Conservation (phyloP, 2,888 invertebrate genomes). For the Aromia moschata region DNA sequence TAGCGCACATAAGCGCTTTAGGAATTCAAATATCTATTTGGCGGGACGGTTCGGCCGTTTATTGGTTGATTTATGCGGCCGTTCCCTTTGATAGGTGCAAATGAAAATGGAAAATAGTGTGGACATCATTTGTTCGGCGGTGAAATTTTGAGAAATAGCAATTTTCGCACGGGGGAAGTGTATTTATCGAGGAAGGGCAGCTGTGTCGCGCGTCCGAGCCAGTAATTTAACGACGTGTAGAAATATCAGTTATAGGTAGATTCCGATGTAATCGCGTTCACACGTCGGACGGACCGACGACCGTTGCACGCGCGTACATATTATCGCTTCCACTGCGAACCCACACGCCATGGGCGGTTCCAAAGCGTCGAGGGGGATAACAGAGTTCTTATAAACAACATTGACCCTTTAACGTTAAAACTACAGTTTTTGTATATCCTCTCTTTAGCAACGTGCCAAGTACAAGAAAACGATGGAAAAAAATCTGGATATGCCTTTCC, state of each 20-base stretch:
- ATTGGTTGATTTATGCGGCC: constrained; percentile 40
- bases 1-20: too few relatives aligned
- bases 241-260: constrained; percentile 41
- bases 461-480: too few relatives aligned
- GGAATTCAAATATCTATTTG: constrained; percentile 21
- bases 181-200: constrained; percentile 30
- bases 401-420: too few relatives aligned
- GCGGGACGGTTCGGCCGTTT: constrained; percentile 27
- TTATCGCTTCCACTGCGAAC: too few relatives aligned
- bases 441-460: too few relatives aligned
- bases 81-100: constrained; percentile 39
- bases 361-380: too few relatives aligned
- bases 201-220: constrained; percentile 22
- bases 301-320: too few relatives aligned
- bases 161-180: constrained; percentile 44
- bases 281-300: too few relatives aligned
- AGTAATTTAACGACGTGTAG: constrained; percentile 40
- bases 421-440: too few relatives aligned
- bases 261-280: constrained; percentile 40
- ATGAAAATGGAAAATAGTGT: constrained; percentile 39
- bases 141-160: constrained; percentile 26
- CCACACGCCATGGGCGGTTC: too few relatives aligned
- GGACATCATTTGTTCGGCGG: constrained; percentile 25
- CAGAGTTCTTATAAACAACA: too few relatives aligned
- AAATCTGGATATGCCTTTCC: too few relatives aligned